phyloP scores from a whole-genome alignment of 2,113 vertebrate species.

The Limnothrissa miodon region DNA sequence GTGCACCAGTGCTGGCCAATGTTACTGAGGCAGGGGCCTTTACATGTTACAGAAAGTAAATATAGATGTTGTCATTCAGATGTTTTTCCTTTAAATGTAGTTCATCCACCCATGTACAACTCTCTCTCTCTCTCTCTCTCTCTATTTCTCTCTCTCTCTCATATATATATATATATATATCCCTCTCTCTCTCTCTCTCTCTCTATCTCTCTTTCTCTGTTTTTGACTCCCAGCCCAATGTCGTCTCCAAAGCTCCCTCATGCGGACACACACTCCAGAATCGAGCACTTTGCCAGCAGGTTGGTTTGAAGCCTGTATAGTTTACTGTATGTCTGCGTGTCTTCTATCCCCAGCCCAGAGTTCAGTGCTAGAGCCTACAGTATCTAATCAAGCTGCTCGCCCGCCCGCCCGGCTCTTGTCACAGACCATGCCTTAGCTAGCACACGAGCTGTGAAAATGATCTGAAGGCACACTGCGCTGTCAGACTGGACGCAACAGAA shows the following conservation, averaged over 20 bases:
- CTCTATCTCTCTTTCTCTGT: not conserved
- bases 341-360: not conserved
- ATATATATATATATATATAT: no score
- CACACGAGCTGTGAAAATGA: not conserved
- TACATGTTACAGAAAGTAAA: not conserved
- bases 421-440: not conserved
- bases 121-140: not conserved
- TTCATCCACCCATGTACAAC: not conserved
- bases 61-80: not conserved
- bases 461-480: not conserved
- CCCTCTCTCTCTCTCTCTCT: not conserved
- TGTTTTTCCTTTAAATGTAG: not conserved
- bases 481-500: not conserved
- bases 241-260: slow-evolving; percentile 79
- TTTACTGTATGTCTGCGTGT: no score
- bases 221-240: slow-evolving; percentile 64
- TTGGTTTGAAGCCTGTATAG: slow-evolving; percentile 44
- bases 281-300: slow-evolving; percentile 85
- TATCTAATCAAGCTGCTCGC: not conserved
- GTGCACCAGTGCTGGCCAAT: not conserved
- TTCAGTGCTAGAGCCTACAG: not conserved
- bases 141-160: not conserved
- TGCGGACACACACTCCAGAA: slow-evolving; percentile 79
- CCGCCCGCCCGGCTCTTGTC: not conserved
- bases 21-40: not conserved